A percentile compares a stretch with the other conserved stretches of the same genome.
phyloP scores from a whole-genome alignment of 1,140 invertebrate species.

The Monomorium pharaonis region DNA sequence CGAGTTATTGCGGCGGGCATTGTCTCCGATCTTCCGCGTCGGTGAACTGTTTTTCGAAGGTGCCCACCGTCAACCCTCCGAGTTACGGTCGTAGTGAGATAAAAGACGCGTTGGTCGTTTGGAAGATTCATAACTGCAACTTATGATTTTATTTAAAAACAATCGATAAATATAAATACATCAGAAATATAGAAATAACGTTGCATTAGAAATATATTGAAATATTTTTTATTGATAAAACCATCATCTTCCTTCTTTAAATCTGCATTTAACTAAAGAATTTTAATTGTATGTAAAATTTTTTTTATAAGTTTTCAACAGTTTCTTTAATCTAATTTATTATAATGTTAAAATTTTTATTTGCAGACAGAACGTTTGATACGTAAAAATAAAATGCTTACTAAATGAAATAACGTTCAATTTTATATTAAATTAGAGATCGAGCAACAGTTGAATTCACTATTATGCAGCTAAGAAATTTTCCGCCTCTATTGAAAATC shows the following conservation, averaged over 20 bases:
- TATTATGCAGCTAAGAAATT: not conserved
- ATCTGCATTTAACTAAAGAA: not conserved
- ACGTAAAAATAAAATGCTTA: not conserved
- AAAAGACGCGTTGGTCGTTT: constrained; percentile 44
- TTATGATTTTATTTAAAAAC: constrained; percentile 17
- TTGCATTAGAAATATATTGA: not conserved
- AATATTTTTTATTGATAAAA: not conserved
- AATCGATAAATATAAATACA: not conserved
- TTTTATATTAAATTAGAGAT: not conserved
- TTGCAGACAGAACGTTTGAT: not conserved
- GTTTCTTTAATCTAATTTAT: not conserved
- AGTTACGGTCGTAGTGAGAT: constrained; percentile 31
- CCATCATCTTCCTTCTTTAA: not conserved
- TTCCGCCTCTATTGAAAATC: not conserved
- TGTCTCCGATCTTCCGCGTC: constrained; percentile 63
- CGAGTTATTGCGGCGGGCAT: constrained; percentile 71
- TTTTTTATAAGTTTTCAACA: not conserved
- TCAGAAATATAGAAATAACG: not conserved
- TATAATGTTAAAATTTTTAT: not conserved
- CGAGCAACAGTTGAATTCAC: not conserved
- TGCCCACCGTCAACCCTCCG: not conserved
- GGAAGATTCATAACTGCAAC: constrained; percentile 39
- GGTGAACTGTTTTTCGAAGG: constrained; percentile 54
- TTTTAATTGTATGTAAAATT: not conserved
- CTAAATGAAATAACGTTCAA: not conserved